A percentile compares a stretch with the other conserved stretches of the same genome.
Evolutionary conservation across 2,113 vertebrate species (phyloP).

Genomic region (Podarcis muralis): DNA sequence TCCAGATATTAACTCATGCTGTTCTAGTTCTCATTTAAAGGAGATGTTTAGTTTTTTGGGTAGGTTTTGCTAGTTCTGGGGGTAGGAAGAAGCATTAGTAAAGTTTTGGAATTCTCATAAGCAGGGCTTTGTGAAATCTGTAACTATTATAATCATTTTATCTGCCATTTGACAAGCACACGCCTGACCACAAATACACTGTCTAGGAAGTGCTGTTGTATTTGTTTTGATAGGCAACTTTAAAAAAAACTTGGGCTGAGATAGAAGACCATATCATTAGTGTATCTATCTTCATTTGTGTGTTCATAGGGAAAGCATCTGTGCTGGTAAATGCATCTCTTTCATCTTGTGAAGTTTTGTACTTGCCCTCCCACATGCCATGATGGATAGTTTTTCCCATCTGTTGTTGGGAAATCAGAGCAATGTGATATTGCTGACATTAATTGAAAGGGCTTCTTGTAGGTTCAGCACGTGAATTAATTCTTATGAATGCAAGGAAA

Average conservation of each 20-base stretch:
- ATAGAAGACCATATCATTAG: background rate
- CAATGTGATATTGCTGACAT: background rate
- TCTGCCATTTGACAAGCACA: background rate
- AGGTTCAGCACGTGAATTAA: background rate
- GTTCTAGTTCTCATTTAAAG: accelerated
- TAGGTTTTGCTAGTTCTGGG: too few species aligned
- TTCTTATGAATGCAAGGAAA: accelerated
- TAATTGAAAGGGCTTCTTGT: background rate
- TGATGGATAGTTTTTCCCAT: background rate
- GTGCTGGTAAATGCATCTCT: accelerated
- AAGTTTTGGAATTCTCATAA: accelerated
- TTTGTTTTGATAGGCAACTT: background rate
- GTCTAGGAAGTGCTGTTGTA: background rate
- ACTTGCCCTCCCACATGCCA: accelerated
- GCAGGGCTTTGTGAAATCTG: background rate
- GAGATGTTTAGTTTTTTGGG: background rate
- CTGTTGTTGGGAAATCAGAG: background rate
- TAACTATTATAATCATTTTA: background rate
- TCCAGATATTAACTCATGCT: background rate
- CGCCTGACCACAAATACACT: background rate
- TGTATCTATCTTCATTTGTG: background rate
- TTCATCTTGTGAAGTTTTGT: accelerated
- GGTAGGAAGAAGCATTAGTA: background rate
- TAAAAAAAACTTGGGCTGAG: background rate
- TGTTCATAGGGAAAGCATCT: background rate